A percentile compares a stretch with the other conserved stretches of the same genome.
Evolutionary conservation across 2,113 vertebrate species (phyloP).

Genomic region (Campylomormyrus tamandua): DNA sequence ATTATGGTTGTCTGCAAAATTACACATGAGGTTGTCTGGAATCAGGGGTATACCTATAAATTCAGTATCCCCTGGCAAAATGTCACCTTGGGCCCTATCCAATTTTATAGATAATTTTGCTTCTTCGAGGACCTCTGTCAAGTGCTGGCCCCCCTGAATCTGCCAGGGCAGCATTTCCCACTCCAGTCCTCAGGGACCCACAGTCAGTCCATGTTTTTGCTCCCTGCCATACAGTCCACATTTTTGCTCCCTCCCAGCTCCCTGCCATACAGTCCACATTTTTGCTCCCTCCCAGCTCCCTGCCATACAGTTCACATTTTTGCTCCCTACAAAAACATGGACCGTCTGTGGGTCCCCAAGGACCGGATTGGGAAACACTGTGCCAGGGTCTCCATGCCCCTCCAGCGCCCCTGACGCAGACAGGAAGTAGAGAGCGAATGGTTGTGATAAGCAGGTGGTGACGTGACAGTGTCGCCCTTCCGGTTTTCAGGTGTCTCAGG

Average conservation of each 20-base stretch:
- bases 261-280: too few relatives aligned
- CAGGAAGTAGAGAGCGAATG: background rate
- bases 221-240: too few relatives aligned
- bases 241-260: too few relatives aligned
- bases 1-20: background rate
- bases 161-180: background rate
- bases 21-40: background rate
- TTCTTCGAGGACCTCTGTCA: background rate
- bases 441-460: background rate
- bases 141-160: background rate
- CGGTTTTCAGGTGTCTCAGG: constrained; percentile 55
- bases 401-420: background rate
- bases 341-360: too few relatives aligned
- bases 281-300: too few relatives aligned
- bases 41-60: background rate
- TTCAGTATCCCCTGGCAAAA: background rate
- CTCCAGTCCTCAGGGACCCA: too few relatives aligned
- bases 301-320: too few relatives aligned
- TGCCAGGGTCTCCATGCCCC: background rate
- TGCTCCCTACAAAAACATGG: too few relatives aligned
- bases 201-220: too few relatives aligned
- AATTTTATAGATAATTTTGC: background rate
- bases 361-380: too few relatives aligned
- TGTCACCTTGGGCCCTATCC: background rate
- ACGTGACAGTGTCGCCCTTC: background rate